Base-by-base conservation (phyloP, 2,888 invertebrate genomes). In the Drosophila fulvimacula region DNA sequence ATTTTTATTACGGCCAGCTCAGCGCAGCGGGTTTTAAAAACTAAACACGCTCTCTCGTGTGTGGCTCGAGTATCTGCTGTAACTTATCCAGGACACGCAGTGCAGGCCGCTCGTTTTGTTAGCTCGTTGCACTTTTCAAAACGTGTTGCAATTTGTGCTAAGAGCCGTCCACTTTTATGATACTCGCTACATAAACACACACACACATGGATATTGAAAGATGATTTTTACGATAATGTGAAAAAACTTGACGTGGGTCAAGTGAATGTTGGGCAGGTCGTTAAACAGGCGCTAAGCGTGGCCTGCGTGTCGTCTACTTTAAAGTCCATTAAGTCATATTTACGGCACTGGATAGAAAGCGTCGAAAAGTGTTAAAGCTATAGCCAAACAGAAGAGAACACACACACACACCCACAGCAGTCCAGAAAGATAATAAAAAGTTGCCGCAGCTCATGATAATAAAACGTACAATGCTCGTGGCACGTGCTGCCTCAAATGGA, bases 251-350 rank as follows among this genome's bases (percentile, higher is more conserved):
- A 68, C 73, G 68, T 75, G 82, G 83, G 83, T 77, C 86, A 77
- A 81, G 73, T 66, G 61, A 78, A 78, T 78, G 75, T 60, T 64
- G 72, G 68, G 49, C 71, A 66, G 68, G 63, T 77, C 83, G 81
- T 88, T 88, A 88, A 83, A 75, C 30, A 30, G 49, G 59, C 53
- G 42, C 51, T 61, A 41, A 59, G 49, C 46, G 36, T 64, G 68
- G 64, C 51, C 32, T 76, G 52, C 46, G 44, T 67, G 68, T 62
- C 51, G 24, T 76, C 77, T 73, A 82, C 83, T 83, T 83, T 83
- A 88, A 83, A 88, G 80, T 67, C 81, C 84, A 88, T 83, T 88
- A 88, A 84, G 79, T 82, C 81, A 86, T 81, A 84, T 88, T 86
- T 86, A 88, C 83, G 76, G 88, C 73, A 49, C 36, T 69, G 76